Evolutionary conservation across 2,797 vertebrate species (phyloP), one percentile per base, ranked within the genome.

Genomic region (Acipenser oxyrinchus): DNA sequence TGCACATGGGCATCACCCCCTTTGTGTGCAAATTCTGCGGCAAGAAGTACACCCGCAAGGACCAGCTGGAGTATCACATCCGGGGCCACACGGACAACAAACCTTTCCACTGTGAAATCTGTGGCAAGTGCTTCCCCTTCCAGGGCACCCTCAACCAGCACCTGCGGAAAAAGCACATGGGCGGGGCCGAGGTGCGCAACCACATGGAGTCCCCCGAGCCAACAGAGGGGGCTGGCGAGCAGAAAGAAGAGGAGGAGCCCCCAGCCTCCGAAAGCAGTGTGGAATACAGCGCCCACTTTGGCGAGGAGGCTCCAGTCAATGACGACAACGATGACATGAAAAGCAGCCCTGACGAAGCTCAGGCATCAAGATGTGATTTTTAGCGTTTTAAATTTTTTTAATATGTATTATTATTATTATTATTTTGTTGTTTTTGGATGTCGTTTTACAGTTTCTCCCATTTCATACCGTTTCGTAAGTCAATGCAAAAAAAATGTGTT

Each of bases 61-160:
- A 99, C 88, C 97, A 99, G 62, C 89, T 99, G 23, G 97, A 99
- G 82, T 99, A 99, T 80, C 97, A 99, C 81, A 99, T 99, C 85
- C 94, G 97, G 10, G 95, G 95, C 72, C 97, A 99, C 79, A 99
- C 97, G 1, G 97, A 99, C 81, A 97, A 99, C 82, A 99, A 99
- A 77, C 97, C 97, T 68, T 99, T 99, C 87, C 94, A 95, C 82
- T 99, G 97, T 78, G 94, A 98, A 86, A 94, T 99, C 82, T 99
- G 97, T 66, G 96, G 97, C 60, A 99, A 99, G 82, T 99, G 97
- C 83, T 99, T 99, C 86, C 96, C 97, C 10, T 99, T 99, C 88
- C 97, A 99, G 81, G 97, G 96, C 71, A 99, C 97, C 62, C 91
- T 99, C 71, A 99, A 99, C 87, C 97, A 99, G 87, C 97, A 99